phyloP scores from a whole-genome alignment of 2,888 invertebrate species.

The Argyra leucocephala region DNA sequence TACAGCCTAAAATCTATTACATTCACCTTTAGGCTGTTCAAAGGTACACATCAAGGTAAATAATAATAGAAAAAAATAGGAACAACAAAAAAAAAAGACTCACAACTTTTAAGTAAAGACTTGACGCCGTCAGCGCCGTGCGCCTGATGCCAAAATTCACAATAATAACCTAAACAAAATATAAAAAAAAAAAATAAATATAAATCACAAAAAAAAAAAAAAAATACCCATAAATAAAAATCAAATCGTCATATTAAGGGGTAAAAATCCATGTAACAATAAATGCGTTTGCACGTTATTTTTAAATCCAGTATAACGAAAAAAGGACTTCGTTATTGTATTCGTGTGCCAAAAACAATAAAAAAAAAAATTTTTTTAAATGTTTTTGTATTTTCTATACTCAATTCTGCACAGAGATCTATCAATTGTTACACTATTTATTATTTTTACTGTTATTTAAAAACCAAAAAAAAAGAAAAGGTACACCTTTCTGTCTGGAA shows the following conservation, averaged over 20 bases:
- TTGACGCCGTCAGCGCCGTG: background rate
- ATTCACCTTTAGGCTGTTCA: background rate
- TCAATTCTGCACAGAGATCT: background rate
- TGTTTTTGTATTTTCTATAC: too few species aligned
- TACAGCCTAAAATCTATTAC: background rate
- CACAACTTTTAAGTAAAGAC: background rate
- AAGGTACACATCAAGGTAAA: slow-evolving; percentile 2
- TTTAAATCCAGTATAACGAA: background rate
- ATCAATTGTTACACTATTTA: slow-evolving; percentile 3
- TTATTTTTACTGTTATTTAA: background rate
- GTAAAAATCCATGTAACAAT: background rate
- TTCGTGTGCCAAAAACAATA: background rate
- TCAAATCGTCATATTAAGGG: background rate
- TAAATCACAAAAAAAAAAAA: background rate
- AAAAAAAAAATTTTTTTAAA: too few species aligned
- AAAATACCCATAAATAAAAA: background rate
- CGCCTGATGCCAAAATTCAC: slow-evolving; percentile 3
- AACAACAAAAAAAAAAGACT: too few species aligned
- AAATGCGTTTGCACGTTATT: slow-evolving; percentile 6
- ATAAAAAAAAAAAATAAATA: background rate
- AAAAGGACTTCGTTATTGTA: background rate
- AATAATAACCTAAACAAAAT: background rate
- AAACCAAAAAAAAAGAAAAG: background rate
- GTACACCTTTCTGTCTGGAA: background rate
- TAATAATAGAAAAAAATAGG: background rate